phyloP scores from a whole-genome alignment of 2,797 vertebrate genomes.

The Crocidura indochinensis region DNA sequence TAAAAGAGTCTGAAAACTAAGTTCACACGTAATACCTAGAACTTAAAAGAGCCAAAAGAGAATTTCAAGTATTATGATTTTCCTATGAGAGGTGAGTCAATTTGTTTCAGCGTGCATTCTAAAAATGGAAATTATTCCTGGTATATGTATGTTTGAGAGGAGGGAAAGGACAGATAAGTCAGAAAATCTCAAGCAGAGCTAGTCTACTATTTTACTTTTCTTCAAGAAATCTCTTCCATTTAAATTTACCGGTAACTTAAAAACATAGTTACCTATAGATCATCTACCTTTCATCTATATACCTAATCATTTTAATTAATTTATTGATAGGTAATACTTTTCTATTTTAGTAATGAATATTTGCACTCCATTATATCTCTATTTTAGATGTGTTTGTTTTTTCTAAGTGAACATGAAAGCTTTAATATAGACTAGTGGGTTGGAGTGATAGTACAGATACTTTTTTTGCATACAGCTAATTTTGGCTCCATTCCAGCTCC shows the following conservation, averaged over 20 bases:
- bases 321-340: conserved; percentile 43
- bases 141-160: not conserved
- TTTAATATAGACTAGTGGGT: conserved; percentile 5
- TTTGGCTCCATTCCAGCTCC: too few relatives aligned
- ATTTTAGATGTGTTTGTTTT: conserved; percentile 22
- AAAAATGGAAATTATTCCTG: conserved; percentile 1
- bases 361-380: conserved; percentile 14
- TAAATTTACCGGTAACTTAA: conserved; percentile 56
- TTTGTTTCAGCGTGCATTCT: conserved; percentile 30
- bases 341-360: conserved; percentile 13
- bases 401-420: not conserved
- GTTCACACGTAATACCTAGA: not conserved
- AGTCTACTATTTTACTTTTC: not conserved
- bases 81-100: not conserved
- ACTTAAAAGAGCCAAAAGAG: not conserved
- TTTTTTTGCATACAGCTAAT: not conserved
- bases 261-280: not conserved
- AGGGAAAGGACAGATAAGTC: conserved; percentile 33
- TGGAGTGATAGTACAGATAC: not conserved
- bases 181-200: not conserved
- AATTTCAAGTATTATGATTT: not conserved
- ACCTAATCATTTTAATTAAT: conserved; percentile 31
- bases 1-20: not conserved
- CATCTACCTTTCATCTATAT: not conserved
- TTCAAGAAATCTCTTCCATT: conserved; percentile 18